phyloP scores from a whole-genome alignment of 1,140 invertebrate species.

The Brachionus paranguensis region DNA sequence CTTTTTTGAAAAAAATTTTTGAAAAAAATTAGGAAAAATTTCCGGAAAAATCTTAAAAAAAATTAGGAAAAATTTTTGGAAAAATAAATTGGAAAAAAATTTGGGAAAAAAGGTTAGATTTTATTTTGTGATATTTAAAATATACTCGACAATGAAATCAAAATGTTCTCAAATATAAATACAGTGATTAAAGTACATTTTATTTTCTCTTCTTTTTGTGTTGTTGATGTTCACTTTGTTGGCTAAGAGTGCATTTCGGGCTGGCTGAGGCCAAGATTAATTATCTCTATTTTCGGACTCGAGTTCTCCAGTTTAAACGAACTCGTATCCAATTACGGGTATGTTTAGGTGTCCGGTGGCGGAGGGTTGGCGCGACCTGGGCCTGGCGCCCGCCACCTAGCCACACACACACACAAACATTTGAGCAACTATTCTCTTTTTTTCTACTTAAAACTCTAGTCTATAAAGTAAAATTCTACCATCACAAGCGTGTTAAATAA shows the following conservation, averaged over 20 bases:
- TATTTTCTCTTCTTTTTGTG: not conserved
- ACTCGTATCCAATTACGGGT: not conserved
- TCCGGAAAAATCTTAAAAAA: no score
- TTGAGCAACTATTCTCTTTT: not conserved
- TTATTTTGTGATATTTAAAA: not conserved
- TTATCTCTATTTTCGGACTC: slow-evolving; percentile 36
- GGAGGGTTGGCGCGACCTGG: not conserved
- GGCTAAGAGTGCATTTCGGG: slow-evolving; percentile 2
- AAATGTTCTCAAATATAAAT: slow-evolving; percentile 16
- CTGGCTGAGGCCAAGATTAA: not conserved
- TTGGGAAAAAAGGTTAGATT: not conserved
- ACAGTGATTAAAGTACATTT: slow-evolving; percentile 22
- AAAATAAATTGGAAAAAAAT: no score
- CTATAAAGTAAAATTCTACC: not conserved
- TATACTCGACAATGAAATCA: not conserved
- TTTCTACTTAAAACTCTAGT: not conserved
- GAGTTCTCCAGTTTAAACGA: not conserved
- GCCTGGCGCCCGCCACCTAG: not conserved
- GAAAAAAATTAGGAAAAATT: no score
- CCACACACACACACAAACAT: not conserved
- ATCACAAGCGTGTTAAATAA: not conserved
- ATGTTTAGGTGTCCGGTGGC: not conserved
- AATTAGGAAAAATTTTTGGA: no score
- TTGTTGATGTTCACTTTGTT: not conserved
- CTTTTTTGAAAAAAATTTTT: no score